Evolutionary conservation across 2,888 invertebrate species (phyloP), one percentile per base, ranked within the genome.

Genomic region (Conus canariensis): DNA sequence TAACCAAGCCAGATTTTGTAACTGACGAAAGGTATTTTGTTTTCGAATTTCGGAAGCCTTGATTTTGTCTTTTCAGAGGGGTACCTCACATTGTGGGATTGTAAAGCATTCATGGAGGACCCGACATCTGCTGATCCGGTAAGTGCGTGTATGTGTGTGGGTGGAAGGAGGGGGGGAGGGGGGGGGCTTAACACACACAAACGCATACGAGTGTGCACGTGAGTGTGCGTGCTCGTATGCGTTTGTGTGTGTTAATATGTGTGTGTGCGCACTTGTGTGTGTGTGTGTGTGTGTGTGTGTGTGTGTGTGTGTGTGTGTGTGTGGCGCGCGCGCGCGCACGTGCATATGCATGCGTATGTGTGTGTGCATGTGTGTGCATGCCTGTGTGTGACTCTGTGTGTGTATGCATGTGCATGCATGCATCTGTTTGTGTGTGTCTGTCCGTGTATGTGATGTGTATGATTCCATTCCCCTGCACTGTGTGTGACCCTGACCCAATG

Each of bases 81-180:
- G 4, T 96, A 96, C 89, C 91, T 96, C 5, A 95, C 95, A 9
- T 86, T 95, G 80, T 96, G 96, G 96, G 95, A 95, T 90, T 93
- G 96, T 30, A 94, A 93, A 9, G 94, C 94, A 85, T 95, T 96
- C 90, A 92, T 96, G 87, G 93, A 95, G 90, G 93, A 94, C 86
- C 94, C 95, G 19, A 91, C 93, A 45, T 94, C 94, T 2, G 93
- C 94, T 59, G 94, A 95, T 89, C 88, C 91, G 87, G 95, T 94
- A 91, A 92, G 93, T 91, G 56, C 16, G 70, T n/a, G n/a, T 74
- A 45, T 74, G 56, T 87, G 87, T 14, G 77, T 58, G 77, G 12
- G 58, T 85, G 16, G 74, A 10, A 25, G 14, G 30, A 4, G 45
- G 25, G 4, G 2, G 45, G 45, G 45, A 45, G 45, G 45, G 45